Evolutionary conservation across 2,888 invertebrate genomes (phyloP), one percentile per base, ranked within the genome.

Genomic region (Eremobia ochroleuca): DNA sequence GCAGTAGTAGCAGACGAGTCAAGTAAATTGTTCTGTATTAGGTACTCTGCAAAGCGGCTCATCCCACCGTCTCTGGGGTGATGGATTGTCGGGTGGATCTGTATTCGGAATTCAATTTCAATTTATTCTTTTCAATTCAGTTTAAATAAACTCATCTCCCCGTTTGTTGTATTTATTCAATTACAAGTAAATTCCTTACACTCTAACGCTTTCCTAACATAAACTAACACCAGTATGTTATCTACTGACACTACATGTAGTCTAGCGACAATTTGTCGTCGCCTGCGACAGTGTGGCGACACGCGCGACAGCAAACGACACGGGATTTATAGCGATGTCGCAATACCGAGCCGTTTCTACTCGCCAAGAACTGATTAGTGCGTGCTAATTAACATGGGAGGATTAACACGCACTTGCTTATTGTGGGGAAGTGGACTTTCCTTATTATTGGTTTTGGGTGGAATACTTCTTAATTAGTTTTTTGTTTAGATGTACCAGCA

Each of bases 181-280:
- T 49, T n/a, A 25, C 31, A 66, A 21, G 13, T 4, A 65, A 9
- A 43, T 34, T 3, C 37, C 31, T 55, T 15, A 2, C n/a, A 34
- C 43, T 43, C 25, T 21, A 15, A 31, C 5, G 11, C 40, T 40
- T 25, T 5, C 11, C 25, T n/a, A 28, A 68, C 37, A 79, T 62
- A 71, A 70, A 77, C 64, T 46, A 58, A 68, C 67, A 68, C n/a
- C 25, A 59, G 46, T 61, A 68, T 59, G 13, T 58, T 72, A 68
- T 31, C 66, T 40, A 3, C n/a, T 28, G n/a, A 13, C 58, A n/a
- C 67, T 34, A 43, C 68, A 43, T 21, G 65, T 75, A 55, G 59
- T 28, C 69, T 15, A 34, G 73, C 71, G 77, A 88, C 87, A 88
- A 87, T 81, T 88, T 80, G 82, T 77, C 70, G 87, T 40, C 28